Evolutionary conservation across 2,888 invertebrate genomes (phyloP), one percentile per base, ranked within the genome.

Genomic region (Anarsia innoxiella): DNA sequence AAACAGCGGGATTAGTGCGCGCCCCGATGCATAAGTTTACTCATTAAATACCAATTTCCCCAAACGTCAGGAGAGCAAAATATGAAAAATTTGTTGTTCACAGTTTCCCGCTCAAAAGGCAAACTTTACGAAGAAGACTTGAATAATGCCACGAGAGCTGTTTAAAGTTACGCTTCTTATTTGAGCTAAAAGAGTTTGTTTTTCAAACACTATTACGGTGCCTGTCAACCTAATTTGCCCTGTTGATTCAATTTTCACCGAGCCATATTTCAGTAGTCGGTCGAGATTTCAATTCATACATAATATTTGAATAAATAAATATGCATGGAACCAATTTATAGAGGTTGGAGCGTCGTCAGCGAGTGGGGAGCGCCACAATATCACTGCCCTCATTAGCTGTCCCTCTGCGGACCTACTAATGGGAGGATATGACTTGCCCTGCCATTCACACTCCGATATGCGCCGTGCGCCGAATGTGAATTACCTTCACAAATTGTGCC

Each of bases 251-350:
- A 78, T 79, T 77, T 75, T 67, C 72, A 63, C 66, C 65, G 63
- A 66, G 66, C 70, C 76, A 74, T 77, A 73, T 80, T 83, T 79
- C 75, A 78, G 78, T 75, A 73, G 78, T 74, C 68, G 58, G 58
- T 51, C 58, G 74, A 77, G 78, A 80, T 82, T 80, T 83, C 83
- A 83, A 83, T 80, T 80, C 80, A 78, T 82, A 79, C 76, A 75
- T 75, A 65, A 65, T 59, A 82, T 84, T 84, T 83, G 84, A 84
- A 84, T 83, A 84, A 82, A 83, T 83, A 83, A 83, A 84, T 84
- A 84, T 83, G 83, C 83, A 84, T 84, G 82, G 73, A 80, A 80
- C 71, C 82, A 84, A 83, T 83, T 83, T 83, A 80, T 82, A 78
- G 76, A 74, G 80, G 72, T 68, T 62, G 67, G 23, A 8, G 48